Base-by-base conservation (phyloP, 2,113 vertebrate species). In the Muntiacus reevesi region DNA sequence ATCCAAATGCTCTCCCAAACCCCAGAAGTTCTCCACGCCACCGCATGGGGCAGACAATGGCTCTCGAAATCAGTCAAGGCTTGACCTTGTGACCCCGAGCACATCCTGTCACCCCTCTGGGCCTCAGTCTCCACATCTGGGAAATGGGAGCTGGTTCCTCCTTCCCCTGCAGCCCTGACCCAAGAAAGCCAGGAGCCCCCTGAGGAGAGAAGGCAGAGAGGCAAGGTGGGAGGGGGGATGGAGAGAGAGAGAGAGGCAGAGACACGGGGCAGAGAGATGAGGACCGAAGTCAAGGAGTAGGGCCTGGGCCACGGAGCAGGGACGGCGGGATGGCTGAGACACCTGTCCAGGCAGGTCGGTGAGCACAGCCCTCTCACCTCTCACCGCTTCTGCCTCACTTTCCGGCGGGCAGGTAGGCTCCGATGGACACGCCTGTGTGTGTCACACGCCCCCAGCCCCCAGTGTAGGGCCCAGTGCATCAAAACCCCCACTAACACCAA, bases 201-300 rank as follows among this genome's bases (percentile, higher is more conserved):
- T 50, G 47, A 76, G 36, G 11, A 43, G 23, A 9, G 71, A 76
- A 74, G 36, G 71, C n/a, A 43, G 36, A 43, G 12, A 25, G 71
- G 71, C 23, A 7, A 27, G 71, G 3, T 27, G 21, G 71, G 71
- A 76, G 36, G 12, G 23, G 71, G 36, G 21, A 2, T 4, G 1
- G n/a, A 17, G 64, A 21, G 64, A 36, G 23, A 57, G 67, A 10
- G 17, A 60, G 60, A 7, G 21, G 71, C 71, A 43, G 71, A 14
- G 71, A 74, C 19, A 25, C 11, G 2, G 36, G 67, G 11, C 67
- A 74, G 67, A 40, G n/a, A 43, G 11, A 14, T 6, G 33, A 25
- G 23, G 36, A 3, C 40, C 0, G 2, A 43, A 12, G 71, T 12
- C 30, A 0, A 2, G 3, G 21, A 14, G 71, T 1, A 0, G 21